Percentiles rank a stretch among this genome's conserved stretches.
Conservation (phyloP, 2,797 vertebrate genomes). For the Galaxias olidus region DNA sequence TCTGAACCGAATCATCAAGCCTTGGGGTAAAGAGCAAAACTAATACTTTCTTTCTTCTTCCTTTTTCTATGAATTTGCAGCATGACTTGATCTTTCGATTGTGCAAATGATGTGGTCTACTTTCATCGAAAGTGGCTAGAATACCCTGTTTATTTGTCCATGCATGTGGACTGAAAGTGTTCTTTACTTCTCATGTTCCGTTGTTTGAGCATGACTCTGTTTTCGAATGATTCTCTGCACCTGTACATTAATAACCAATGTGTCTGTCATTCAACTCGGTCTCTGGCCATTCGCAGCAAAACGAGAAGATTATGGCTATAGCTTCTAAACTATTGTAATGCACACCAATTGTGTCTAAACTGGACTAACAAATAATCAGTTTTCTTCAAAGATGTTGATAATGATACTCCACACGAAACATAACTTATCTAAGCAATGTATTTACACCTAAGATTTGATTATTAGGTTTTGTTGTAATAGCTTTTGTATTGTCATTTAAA, state of each 20-base stretch:
- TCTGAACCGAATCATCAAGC: too few relatives aligned
- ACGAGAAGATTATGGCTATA: constrained; percentile 35
- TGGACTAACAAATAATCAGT: constrained; percentile 40
- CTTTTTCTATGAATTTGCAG: constrained; percentile 12
- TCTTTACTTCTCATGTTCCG: constrained; percentile 44
- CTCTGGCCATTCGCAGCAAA: constrained; percentile 46
- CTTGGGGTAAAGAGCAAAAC: too few relatives aligned
- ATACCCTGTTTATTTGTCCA: constrained; percentile 25
- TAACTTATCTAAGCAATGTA: constrained; percentile 72
- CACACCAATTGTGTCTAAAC: constrained; percentile 50
- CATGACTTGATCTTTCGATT: constrained; percentile 30
- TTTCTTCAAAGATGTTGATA: constrained; percentile 57
- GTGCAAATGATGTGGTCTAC: constrained; percentile 43
- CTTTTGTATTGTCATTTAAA: constrained; percentile 53
- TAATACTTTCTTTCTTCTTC: too few relatives aligned
- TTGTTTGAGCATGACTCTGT: constrained; percentile 55
- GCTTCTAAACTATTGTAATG: constrained; percentile 35
- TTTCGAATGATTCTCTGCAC: constrained; percentile 52
- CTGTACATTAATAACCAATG: constrained; percentile 39
- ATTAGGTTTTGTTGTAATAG: constrained; percentile 53
- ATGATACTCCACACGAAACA: constrained; percentile 73
- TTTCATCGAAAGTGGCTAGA: constrained; percentile 12
- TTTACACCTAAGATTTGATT: constrained; percentile 72
- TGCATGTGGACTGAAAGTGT: constrained; percentile 32
- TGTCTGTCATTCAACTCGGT: constrained; percentile 52